phyloP scores from a whole-genome alignment of 2,888 invertebrate genomes.

The Salticus scenicus region DNA sequence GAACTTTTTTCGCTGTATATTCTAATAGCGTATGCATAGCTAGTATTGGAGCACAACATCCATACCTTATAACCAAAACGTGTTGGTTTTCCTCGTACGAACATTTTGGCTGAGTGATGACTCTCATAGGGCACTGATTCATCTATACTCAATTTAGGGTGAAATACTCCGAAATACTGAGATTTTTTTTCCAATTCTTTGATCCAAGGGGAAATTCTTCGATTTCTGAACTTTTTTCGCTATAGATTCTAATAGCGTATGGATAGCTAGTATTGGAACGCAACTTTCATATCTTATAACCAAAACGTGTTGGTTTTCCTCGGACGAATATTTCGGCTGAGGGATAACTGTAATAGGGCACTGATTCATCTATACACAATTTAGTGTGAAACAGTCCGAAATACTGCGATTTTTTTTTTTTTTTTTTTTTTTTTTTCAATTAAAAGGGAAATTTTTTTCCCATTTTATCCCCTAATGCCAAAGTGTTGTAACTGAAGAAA shows the following conservation, averaged over 20 bases:
- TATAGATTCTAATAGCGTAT: neutral
- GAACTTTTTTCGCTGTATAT: neutral
- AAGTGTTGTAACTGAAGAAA: no score
- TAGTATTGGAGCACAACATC: neutral
- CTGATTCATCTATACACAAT: conserved; percentile 1
- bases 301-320: neutral
- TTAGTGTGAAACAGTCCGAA: neutral
- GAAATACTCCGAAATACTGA: neutral
- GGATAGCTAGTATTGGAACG: neutral
- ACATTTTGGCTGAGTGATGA: conserved; percentile 9
- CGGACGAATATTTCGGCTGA: neutral
- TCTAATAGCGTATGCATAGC: neutral
- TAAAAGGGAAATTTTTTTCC: neutral
- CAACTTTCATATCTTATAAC: neutral
- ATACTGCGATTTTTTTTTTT: no score
- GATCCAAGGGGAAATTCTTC: neutral
- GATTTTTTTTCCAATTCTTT: no score
- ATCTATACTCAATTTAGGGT: neutral
- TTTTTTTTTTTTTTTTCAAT: no score
- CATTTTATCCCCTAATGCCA: neutral
- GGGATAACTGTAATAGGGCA: neutral
- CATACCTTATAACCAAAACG: neutral
- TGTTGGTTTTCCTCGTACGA: neutral
- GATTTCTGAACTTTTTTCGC: neutral
- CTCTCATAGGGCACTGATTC: neutral